These are phyloP conservation scores for Formicarius rufipectus DNA, from an alignment of 2,113 vertebrate species.

Conservation along the genomic window DNA sequence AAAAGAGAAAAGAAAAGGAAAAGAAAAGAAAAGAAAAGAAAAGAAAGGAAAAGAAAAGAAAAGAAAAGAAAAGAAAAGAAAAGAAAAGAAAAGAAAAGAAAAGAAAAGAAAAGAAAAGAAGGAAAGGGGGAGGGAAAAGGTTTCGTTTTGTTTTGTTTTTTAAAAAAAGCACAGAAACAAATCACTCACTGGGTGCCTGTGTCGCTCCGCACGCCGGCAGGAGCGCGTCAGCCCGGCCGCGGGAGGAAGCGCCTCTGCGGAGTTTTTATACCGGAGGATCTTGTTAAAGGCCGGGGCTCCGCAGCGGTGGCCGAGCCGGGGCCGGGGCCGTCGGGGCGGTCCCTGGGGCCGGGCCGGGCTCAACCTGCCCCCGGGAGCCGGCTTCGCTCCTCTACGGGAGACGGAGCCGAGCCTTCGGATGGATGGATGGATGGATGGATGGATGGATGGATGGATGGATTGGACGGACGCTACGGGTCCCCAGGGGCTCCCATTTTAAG, in stretches of 20 bases:
- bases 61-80: too few species aligned
- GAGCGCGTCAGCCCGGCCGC: background rate
- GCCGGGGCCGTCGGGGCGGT: too few species aligned
- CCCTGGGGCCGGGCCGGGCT: background rate
- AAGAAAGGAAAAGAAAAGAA: accelerated
- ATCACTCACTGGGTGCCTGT: background rate
- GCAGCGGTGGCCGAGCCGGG: background rate
- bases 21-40: accelerated
- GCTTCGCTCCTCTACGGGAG: background rate
- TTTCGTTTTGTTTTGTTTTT: too few species aligned
- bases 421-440: background rate
- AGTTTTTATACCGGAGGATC: background rate
- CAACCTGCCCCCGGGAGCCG: background rate
- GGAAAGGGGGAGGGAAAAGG: too few species aligned
- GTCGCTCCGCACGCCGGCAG: background rate
- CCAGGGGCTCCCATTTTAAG: background rate
- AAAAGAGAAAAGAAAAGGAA: accelerated
- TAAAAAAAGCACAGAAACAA: background rate
- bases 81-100: too few species aligned
- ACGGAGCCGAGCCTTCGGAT: background rate
- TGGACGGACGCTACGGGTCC: background rate
- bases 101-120: too few species aligned
- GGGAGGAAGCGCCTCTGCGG: background rate
- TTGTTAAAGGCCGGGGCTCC: background rate
- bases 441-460: background rate